Conservation (phyloP, 1,140 invertebrate species). For the Caenorhabditis tropicalis region DNA sequence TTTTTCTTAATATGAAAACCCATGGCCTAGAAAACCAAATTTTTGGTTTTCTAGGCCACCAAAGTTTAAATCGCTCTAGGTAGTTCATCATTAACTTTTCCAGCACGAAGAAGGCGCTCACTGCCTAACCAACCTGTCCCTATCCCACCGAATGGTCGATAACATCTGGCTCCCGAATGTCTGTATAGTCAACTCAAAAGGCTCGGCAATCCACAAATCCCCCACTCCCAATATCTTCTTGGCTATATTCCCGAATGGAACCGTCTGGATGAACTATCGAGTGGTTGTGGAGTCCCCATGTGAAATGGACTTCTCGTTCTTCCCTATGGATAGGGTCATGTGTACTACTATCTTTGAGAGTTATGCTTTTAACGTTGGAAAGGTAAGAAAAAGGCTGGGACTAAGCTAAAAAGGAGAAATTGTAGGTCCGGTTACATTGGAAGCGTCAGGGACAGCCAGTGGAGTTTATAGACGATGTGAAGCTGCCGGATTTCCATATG, state of each 20-base stretch:
- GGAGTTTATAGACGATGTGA: conserved; percentile 69
- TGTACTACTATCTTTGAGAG: conserved; percentile 70
- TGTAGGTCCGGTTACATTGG: conserved; percentile 67
- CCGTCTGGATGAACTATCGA: conserved; percentile 68
- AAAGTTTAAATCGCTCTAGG: too few relatives aligned
- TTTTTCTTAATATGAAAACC: too few relatives aligned
- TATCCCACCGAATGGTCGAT: conserved; percentile 71
- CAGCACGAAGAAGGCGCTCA: conserved; percentile 70
- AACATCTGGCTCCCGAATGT: conserved; percentile 67
- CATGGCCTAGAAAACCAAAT: too few relatives aligned
- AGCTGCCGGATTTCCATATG: conserved; percentile 69
- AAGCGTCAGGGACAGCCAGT: conserved; percentile 67
- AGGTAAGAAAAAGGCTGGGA: conserved; percentile 50
- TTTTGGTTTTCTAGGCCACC: too few relatives aligned
- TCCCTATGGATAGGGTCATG: conserved; percentile 70
- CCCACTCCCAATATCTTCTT: conserved; percentile 72
- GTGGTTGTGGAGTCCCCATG: conserved; percentile 70
- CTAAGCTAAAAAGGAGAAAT: not conserved
- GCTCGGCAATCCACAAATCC: conserved; percentile 66
- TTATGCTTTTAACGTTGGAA: conserved; percentile 71
- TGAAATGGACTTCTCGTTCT: conserved; percentile 69
- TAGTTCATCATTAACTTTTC: too few relatives aligned
- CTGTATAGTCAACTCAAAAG: conserved; percentile 55
- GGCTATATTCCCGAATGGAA: conserved; percentile 70
- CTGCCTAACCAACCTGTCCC: conserved; percentile 68